Conservation (phyloP, 2,113 vertebrate species). For the Gnathonemus longibarbis region DNA sequence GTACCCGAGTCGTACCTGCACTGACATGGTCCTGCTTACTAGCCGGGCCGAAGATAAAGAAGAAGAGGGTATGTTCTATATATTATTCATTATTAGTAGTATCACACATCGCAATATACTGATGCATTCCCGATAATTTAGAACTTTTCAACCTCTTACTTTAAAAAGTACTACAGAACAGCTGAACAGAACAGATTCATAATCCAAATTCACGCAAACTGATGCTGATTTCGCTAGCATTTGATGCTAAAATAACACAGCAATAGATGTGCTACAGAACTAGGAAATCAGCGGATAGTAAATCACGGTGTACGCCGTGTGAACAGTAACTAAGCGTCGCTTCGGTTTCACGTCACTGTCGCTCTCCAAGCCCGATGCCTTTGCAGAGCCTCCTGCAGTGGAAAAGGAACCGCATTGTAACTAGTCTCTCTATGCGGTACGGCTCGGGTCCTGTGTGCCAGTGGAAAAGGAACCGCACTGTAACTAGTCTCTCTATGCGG, state of each 20-base stretch:
- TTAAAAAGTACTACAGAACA: background rate
- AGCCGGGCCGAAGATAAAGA: background rate
- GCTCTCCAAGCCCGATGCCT: background rate
- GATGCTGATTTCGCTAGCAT: background rate
- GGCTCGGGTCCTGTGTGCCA: background rate
- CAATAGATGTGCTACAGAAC: background rate
- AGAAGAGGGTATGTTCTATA: background rate
- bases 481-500: background rate
- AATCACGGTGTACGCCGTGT: background rate
- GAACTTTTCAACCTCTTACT: background rate
- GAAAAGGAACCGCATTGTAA: background rate
- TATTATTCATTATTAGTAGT: background rate
- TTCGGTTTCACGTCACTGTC: background rate
- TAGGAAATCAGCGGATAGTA: background rate
- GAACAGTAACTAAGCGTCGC: no score
- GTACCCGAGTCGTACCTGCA: background rate
- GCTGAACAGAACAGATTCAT: background rate
- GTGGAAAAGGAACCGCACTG: background rate
- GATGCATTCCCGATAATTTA: background rate
- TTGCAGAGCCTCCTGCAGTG: background rate
- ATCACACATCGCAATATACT: background rate
- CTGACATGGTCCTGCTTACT: no score
- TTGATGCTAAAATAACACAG: background rate
- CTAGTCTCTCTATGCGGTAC: background rate
- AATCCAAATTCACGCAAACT: background rate